Conservation (phyloP, 2,113 vertebrate genomes). For the Rousettus leschenaultii region DNA sequence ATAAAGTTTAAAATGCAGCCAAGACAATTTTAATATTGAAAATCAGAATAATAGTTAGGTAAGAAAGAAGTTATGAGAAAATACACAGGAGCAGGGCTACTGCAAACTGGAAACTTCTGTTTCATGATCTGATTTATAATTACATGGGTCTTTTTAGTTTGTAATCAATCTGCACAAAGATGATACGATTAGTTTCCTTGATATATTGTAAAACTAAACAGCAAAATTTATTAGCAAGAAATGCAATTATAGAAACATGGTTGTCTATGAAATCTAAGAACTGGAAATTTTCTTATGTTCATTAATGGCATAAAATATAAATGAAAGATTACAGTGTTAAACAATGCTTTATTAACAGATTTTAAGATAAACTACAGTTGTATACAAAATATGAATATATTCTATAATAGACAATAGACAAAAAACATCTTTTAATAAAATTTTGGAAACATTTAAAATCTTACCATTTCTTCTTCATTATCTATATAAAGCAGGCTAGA, state of each 20-base stretch:
- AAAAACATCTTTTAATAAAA: background rate
- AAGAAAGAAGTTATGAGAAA: too few species aligned
- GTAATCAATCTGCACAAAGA: background rate
- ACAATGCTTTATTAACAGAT: background rate
- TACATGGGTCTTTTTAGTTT: accelerated
- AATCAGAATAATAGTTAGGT: background rate
- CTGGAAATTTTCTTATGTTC: background rate
- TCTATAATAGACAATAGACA: background rate
- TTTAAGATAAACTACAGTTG: background rate
- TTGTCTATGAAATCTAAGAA: background rate
- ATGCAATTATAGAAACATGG: background rate
- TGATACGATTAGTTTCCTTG: background rate
- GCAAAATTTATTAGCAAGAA: background rate
- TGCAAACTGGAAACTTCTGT: background rate
- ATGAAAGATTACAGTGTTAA: background rate
- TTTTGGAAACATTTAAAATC: background rate
- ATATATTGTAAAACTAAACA: background rate
- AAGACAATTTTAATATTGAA: background rate
- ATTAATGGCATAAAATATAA: background rate
- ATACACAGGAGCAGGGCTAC: too few species aligned
- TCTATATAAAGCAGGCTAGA: slow-evolving; percentile 21
- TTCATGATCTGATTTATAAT: background rate
- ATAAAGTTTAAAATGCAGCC: background rate
- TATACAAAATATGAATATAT: background rate
- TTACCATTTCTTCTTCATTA: slow-evolving; percentile 43